phyloP scores from a whole-genome alignment of 1,140 invertebrate species.

The Tyrophagus putrescentiae region DNA sequence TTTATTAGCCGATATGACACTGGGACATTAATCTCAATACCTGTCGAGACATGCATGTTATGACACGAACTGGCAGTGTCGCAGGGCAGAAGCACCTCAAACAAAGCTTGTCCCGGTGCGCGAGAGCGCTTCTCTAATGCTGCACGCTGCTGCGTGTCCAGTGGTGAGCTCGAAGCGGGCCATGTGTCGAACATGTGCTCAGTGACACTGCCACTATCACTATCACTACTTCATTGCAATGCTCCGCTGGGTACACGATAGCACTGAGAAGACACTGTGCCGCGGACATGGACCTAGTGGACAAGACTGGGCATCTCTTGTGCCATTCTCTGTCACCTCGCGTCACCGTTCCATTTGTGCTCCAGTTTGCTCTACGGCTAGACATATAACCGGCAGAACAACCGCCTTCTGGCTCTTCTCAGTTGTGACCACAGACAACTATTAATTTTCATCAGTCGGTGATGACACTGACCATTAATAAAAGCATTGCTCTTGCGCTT shows the following conservation, averaged over 20 bases:
- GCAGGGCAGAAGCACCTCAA: neutral
- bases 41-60: conserved; percentile 3
- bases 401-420: neutral
- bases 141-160: no score
- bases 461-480: conserved; percentile 14
- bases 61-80: conserved; percentile 2
- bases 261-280: no score
- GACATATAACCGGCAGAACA: neutral
- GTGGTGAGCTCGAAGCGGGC: no score
- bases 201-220: no score
- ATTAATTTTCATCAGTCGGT: conserved; percentile 11
- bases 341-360: neutral
- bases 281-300: no score
- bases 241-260: no score
- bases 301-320: no score
- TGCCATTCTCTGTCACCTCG: neutral
- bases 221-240: no score
- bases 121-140: neutral
- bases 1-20: conserved; percentile 19
- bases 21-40: conserved; percentile 16
- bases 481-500: no score
- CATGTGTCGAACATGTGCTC: neutral
- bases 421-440: neutral
- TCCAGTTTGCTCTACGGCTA: neutral
- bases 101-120: neutral